Conservation (phyloP, 1,140 invertebrate species). For the Ceratina calcarata region DNA sequence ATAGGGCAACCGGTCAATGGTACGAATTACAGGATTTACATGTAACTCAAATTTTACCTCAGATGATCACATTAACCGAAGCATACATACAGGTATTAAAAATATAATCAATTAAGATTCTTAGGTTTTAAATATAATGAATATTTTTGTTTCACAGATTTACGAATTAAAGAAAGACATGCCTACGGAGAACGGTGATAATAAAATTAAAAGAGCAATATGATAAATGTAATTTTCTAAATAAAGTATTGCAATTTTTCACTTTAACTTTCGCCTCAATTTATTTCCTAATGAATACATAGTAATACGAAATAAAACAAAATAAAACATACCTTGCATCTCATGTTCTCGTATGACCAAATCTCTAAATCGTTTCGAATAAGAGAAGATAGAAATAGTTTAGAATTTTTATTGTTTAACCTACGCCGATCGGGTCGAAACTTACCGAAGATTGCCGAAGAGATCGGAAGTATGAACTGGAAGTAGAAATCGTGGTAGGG, state of each 20-base stretch:
- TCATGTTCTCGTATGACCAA: too few species aligned
- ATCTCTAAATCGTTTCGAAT: too few species aligned
- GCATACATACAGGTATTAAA: slow-evolving; percentile 94
- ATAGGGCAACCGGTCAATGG: slow-evolving; percentile 93
- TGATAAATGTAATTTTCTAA: slow-evolving; percentile 37
- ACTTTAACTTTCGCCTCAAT: slow-evolving; percentile 20
- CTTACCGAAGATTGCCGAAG: slow-evolving; percentile 18
- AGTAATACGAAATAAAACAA: background rate
- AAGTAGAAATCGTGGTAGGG: slow-evolving; percentile 6
- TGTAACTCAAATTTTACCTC: slow-evolving; percentile 98
- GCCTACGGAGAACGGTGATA: slow-evolving; percentile 61
- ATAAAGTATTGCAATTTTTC: slow-evolving; percentile 56
- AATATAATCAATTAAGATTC: background rate
- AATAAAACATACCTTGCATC: background rate
- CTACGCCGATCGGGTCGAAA: slow-evolving; percentile 35
- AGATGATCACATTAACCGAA: slow-evolving; percentile 99
- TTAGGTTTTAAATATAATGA: background rate
- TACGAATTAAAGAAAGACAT: slow-evolving; percentile 74
- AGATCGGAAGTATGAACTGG: slow-evolving; percentile 36
- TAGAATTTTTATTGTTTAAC: background rate
- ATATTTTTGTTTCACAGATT: slow-evolving; percentile 67
- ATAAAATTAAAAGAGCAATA: slow-evolving; percentile 46
- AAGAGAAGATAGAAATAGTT: too few species aligned
- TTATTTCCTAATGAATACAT: background rate
- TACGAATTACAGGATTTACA: slow-evolving; percentile 99